Percentiles rank a stretch among this genome's conserved stretches.
phyloP scores from a whole-genome alignment of 2,113 vertebrate genomes.

The Mesocricetus auratus region DNA sequence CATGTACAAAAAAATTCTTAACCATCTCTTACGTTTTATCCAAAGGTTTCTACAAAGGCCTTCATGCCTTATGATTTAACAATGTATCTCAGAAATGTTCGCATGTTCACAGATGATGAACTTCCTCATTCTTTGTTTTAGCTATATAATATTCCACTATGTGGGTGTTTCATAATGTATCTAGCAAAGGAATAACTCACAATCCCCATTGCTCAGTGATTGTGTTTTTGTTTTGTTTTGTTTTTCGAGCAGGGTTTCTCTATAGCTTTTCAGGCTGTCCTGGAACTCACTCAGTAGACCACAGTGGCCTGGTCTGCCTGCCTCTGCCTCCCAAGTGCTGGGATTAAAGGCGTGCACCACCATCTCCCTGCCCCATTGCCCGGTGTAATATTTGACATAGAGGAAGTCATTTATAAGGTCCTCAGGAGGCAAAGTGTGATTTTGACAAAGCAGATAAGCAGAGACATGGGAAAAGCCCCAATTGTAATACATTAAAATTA shows the following conservation, averaged over 20 bases:
- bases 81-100: not conserved
- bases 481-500: not conserved
- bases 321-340: too few species aligned
- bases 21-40: not conserved
- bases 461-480: not conserved
- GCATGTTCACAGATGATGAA: not conserved
- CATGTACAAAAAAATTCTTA: not conserved
- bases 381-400: not conserved
- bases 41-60: not conserved
- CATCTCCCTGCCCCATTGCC: not conserved
- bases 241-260: too few species aligned
- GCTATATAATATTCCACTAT: not conserved
- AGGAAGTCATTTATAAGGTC: not conserved
- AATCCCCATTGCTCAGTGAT: not conserved
- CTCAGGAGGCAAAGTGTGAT: not conserved
- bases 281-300: too few species aligned
- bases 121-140: not conserved
- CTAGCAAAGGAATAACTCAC: not conserved
- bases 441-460: slow-evolving; percentile 16
- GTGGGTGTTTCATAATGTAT: not conserved
- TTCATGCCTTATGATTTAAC: not conserved
- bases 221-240: too few species aligned
- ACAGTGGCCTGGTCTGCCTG: too few species aligned
- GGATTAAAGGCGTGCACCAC: too few species aligned
- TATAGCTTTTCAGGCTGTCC: too few species aligned